Evolutionary conservation across 2,888 invertebrate genomes (phyloP), one percentile per base, ranked within the genome.

Genomic region (Acronicta alni): DNA sequence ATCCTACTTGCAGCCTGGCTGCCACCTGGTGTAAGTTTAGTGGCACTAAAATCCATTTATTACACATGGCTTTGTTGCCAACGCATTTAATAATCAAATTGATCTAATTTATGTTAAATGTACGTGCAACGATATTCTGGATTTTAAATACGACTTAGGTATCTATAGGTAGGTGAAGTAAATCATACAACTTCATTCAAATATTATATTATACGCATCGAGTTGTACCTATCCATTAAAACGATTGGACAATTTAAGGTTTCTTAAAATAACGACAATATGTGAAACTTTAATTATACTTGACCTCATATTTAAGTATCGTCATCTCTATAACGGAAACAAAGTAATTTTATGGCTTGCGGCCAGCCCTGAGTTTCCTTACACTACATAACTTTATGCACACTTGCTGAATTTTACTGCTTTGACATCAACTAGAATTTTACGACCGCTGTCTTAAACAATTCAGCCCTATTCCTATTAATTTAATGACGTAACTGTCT

Each of bases 401-500:
- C 37, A 51, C 46, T 67, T 53, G 12, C 14, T 2, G 8, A 18
- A 17, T 51, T 49, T 69, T 48, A 62, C 26, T 37, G 35, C 57
- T 30, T 43, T 48, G 16, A 43, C 20, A 45, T 42, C 41, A 48
- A 35, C 20, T 3, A 16, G 10, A 10, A 35, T 42, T 66, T 52
- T 39, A 53, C 20, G 37, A 46, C 26, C 18, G 16, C 16, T 20
- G 18, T 39, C 42, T 48, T 18, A 41, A 52, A 60, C 45, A 46
- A 59, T 67, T 57, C 60, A 53, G 56, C 58, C 75, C 65, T 58
- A 37, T 65, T 80, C 67, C 57, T 66, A 68, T 74, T 75, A 72
- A 67, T 73, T 71, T 81, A 60, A 67, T 81, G 81, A 78, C 61
- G 82, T 79, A 80, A 82, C 66, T 75, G 70, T 75, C 68, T 70